phyloP scores from a whole-genome alignment of 92 coral and sea anemone genomes.

The Phenganax stokvisi region DNA sequence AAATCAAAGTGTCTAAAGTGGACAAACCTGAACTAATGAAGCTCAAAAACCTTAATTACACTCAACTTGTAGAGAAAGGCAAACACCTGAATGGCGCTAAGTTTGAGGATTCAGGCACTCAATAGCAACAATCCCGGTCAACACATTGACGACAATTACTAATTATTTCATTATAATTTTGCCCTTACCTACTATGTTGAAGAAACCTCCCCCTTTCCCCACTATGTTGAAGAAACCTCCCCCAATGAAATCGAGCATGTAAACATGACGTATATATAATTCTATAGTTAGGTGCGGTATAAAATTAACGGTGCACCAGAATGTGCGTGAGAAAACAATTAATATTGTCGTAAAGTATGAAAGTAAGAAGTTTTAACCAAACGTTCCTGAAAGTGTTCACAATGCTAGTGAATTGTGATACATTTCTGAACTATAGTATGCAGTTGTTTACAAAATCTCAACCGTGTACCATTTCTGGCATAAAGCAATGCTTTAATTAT shows the following conservation, averaged over 20 bases:
- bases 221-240: too few relatives aligned
- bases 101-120: slow-evolving; percentile 29
- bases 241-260: too few relatives aligned
- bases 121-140: background rate
- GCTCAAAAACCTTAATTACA: background rate
- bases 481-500: background rate
- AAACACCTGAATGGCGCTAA: slow-evolving; percentile 47
- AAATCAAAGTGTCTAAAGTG: slow-evolving; percentile 40
- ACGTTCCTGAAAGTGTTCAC: background rate
- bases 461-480: slow-evolving; percentile 6
- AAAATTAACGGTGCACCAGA: too few relatives aligned
- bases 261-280: too few relatives aligned
- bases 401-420: background rate
- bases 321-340: too few relatives aligned
- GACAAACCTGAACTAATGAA: slow-evolving; percentile 41
- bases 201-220: too few relatives aligned
- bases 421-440: background rate
- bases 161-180: too few relatives aligned
- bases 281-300: too few relatives aligned
- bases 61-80: slow-evolving; percentile 20
- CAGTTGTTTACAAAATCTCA: background rate
- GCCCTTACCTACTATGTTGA: too few relatives aligned
- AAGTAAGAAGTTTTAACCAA: too few relatives aligned
- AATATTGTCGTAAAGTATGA: too few relatives aligned
- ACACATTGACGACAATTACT: too few relatives aligned